Base-by-base conservation (phyloP, 1,140 invertebrate species). In the Cyclina sinensis region DNA sequence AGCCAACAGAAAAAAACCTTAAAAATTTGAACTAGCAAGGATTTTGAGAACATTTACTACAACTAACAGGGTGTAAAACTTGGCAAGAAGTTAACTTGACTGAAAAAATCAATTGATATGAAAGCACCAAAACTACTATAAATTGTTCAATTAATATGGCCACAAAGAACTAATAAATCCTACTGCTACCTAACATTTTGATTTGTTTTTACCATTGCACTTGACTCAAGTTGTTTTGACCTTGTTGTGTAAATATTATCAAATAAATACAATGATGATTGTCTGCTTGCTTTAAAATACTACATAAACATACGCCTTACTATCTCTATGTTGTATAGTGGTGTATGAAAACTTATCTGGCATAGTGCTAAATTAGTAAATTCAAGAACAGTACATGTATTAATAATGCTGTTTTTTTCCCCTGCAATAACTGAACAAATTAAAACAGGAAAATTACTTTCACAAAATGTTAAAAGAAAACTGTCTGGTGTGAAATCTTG, bases 51-150 rank as follows among this genome's bases (percentile, higher is more conserved):
- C n/a, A n/a, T n/a, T n/a, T n/a, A n/a, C n/a, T n/a, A n/a, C n/a
- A n/a, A n/a, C n/a, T n/a, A n/a, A n/a, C n/a, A n/a, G n/a, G n/a
- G 43, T 4, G 43, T 43, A 62, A 62, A 27, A 1, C 21, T 27
- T 62, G 57, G 57, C 57, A 62, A 62, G 57, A 62, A 62, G 7
- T 62, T 27, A 11, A 62, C 57, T 27, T 62, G 57, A 62, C 57
- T 62, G n/a, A 62, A 62, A 57, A 24, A 24, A n/a, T 27, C 18
- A 18, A 11, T 21, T 62, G 5, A n/a, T 62, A 62, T 9, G 24
- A 27, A 62, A 62, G 57, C 57, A 62, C 57, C 57, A 16, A 62
- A 62, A 62, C 18, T 62, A 24, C 27, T 27, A 62, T 11, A 62
- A 24, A 24, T 27, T 27, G 43, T 62, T 27, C 1, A 27, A 62